Percentiles rank a stretch among this genome's conserved stretches.
phyloP scores from a whole-genome alignment of 2,888 invertebrate genomes.

The Punctoribates punctum region DNA sequence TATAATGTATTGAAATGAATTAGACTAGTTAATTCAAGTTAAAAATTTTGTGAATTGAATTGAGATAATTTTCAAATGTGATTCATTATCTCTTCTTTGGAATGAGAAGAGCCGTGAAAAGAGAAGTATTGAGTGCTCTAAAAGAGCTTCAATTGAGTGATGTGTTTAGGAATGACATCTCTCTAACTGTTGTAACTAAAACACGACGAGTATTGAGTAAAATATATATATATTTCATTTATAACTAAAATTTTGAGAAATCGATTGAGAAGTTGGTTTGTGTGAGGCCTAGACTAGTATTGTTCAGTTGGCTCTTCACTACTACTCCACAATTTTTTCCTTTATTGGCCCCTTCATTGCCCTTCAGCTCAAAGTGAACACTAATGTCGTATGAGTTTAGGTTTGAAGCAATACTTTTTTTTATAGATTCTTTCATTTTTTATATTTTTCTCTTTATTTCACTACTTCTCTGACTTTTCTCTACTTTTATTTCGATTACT shows the following conservation, averaged over 20 bases:
- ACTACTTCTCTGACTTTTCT: conserved; percentile 8
- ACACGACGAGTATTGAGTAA: background rate
- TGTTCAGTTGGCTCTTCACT: background rate
- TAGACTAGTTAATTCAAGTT: too few species aligned
- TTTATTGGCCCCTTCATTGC: conserved; percentile 21
- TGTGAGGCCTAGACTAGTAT: background rate
- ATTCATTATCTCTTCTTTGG: background rate
- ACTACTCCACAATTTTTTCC: background rate
- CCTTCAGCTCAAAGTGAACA: conserved; percentile 17
- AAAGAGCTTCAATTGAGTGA: conserved; percentile 19
- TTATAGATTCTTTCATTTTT: conserved; percentile 24
- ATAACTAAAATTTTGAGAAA: background rate
- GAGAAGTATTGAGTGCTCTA: background rate
- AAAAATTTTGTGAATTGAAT: too few species aligned
- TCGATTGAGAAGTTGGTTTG: conserved; percentile 16
- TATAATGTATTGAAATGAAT: too few species aligned
- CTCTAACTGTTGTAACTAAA: conserved; percentile 4
- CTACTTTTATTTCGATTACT: background rate
- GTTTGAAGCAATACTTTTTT: conserved; percentile 28
- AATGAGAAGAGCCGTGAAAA: background rate
- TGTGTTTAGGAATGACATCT: conserved; percentile 29
- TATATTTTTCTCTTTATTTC: background rate
- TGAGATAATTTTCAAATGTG: too few species aligned
- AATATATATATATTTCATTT: background rate
- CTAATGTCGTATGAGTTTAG: conserved; percentile 25